A percentile compares a stretch with the other conserved stretches of the same genome.
These are phyloP conservation scores for Allygus modestus DNA, from an alignment of 2,888 invertebrate genomes.

Conservation along the genomic window DNA sequence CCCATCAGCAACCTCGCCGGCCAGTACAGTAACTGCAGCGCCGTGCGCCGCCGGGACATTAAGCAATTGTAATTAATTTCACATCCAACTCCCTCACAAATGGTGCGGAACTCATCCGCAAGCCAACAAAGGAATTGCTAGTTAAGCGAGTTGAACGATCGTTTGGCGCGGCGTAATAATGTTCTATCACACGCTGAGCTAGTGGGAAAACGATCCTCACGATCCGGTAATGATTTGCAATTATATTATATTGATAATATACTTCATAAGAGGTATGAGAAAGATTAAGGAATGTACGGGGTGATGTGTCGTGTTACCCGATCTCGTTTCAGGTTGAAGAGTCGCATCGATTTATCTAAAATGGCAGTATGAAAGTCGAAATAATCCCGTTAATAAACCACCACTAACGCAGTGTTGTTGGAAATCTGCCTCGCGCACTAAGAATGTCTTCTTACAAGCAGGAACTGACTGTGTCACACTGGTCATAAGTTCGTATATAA, in stretches of 20 bases:
- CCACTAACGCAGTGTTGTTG: no score
- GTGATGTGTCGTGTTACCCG: neutral
- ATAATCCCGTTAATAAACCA: no score
- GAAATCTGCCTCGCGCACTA: no score
- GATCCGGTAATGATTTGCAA: neutral
- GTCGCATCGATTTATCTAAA: no score
- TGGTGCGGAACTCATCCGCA: conserved; percentile 35
- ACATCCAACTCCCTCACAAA: conserved; percentile 53
- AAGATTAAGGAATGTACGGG: neutral
- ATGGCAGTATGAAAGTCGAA: no score
- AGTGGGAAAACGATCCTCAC: conserved; percentile 23
- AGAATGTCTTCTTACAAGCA: no score
- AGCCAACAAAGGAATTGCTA: conserved; percentile 55
- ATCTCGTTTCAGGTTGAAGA: no score
- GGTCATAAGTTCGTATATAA: no score
- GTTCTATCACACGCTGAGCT: neutral
- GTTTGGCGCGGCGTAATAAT: neutral
- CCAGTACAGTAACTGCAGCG: neutral
- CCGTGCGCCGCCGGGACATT: conserved; percentile 37
- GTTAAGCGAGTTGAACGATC: conserved; percentile 41
- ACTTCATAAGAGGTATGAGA: neutral
- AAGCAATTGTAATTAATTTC: conserved; percentile 48
- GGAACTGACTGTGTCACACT: no score
- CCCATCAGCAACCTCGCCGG: neutral
- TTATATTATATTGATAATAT: conserved; percentile 11